A percentile compares a stretch with the other conserved stretches of the same genome.
These are phyloP conservation scores for Poicephalus gulielmi DNA, from an alignment of 2,113 vertebrate species.

Conservation along the genomic window DNA sequence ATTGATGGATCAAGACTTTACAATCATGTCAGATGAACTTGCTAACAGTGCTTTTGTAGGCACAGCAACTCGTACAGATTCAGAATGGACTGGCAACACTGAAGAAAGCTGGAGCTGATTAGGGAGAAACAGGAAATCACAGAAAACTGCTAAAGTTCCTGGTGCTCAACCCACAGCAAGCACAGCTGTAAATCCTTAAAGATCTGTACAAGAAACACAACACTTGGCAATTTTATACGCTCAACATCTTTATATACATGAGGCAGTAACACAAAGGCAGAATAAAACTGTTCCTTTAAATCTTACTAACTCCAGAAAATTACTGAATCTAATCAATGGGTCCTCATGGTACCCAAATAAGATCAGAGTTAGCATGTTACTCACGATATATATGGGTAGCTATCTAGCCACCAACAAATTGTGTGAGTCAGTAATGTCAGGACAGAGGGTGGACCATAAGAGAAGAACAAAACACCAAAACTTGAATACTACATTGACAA, in stretches of 20 bases:
- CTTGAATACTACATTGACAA: background rate
- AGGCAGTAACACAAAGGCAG: background rate
- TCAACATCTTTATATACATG: background rate
- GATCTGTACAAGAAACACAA: background rate
- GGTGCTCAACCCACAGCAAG: background rate
- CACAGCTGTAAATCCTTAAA: slow-evolving; percentile 13
- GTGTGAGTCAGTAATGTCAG: background rate
- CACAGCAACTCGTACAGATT: background rate
- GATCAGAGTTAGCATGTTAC: background rate
- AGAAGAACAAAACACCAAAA: background rate
- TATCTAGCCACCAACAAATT: background rate
- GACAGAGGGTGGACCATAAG: background rate
- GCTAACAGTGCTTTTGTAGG: background rate
- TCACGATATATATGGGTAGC: background rate
- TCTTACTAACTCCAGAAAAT: background rate
- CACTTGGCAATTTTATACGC: background rate
- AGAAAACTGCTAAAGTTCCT: background rate
- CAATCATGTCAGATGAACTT: background rate
- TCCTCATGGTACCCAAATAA: background rate
- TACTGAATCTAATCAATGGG: background rate
- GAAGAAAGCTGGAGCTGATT: background rate
- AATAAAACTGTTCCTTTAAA: background rate
- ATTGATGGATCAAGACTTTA: background rate
- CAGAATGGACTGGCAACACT: background rate
- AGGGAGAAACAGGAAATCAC: background rate